Evolutionary conservation across 2,113 vertebrate species (phyloP), one percentile per base, ranked within the genome.

Genomic region (Rhabdornis inornatus): DNA sequence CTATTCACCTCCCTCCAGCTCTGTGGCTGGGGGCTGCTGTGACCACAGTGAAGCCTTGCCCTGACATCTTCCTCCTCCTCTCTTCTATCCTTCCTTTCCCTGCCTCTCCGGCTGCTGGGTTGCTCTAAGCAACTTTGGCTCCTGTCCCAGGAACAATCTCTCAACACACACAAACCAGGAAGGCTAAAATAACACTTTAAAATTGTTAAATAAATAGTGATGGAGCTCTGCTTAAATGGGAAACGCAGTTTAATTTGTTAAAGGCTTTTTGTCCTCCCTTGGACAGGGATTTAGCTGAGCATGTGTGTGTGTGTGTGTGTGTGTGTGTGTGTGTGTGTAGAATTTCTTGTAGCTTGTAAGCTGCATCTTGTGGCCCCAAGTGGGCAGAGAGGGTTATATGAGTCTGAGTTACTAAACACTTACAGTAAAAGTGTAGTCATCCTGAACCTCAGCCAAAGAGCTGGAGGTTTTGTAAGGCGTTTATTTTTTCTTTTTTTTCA

Each of bases 391-490:
- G 93, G 83, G 85, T 93, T 88, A 91, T 92, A 65, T 4, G 83
- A 75, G 83, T 96, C 88, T 2, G 21, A 87, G 91, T 97, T 97
- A 96, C 97, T 92, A 94, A 96, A 91, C 87, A 59, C 90, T 97
- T 97, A 96, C 96, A 90, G 97, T 97, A 97, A 97, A 97, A 96
- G 92, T 95, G 89, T 79, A 91, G 84, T 97, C 96, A 97, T 97
- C 90, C 92, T 97, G 96, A 97, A 94, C 59, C 11, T 65, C 40
- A 66, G 92, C 97, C 96, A 96, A 88, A 93, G 65, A 80, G 39
- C 83, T 83, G 40, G 37, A 33, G 45, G 50, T 71, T 77, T 50
- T 59, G 63, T 70, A 83, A 90, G 83, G 37, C 11, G 15, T 13
- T n/a, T 45, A 53, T 52, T 44, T 30, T 52, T 22, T 9, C 45